These are phyloP conservation scores for Drosophila atripex DNA, from an alignment of 2,888 invertebrate genomes.

Conservation along the genomic window DNA sequence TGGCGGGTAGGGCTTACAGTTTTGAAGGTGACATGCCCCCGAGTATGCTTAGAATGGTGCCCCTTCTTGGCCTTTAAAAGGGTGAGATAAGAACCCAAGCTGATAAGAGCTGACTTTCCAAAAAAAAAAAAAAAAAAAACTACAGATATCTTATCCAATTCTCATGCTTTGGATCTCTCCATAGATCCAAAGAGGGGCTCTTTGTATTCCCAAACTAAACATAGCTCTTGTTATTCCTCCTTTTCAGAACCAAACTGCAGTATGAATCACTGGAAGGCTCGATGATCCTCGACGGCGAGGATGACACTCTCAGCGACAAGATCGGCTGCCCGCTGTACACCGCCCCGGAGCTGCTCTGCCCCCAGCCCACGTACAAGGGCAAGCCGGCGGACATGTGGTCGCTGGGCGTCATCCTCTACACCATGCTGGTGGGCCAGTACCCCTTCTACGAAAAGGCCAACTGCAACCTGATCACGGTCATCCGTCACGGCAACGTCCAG, in stretches of 20 bases:
- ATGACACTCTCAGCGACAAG: conserved; percentile 82
- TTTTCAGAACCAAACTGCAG: conserved; percentile 82
- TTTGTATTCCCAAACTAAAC: conserved; percentile 7
- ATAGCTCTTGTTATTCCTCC: background rate
- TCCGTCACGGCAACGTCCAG: conserved; percentile 81
- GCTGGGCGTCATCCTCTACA: conserved; percentile 82
- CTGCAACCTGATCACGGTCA: conserved; percentile 82
- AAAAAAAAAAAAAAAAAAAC: background rate
- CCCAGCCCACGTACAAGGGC: conserved; percentile 81
- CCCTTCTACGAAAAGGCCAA: conserved; percentile 83
- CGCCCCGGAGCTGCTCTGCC: conserved; percentile 82
- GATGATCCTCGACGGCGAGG: conserved; percentile 81
- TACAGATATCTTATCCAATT: background rate
- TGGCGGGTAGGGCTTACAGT: conserved; percentile 28
- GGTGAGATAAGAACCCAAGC: background rate
- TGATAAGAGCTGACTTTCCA: background rate
- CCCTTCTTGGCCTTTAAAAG: background rate
- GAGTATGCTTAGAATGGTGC: background rate
- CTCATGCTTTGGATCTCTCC: too few relatives aligned
- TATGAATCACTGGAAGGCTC: conserved; percentile 83
- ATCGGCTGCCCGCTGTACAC: conserved; percentile 83
- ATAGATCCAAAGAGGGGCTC: background rate
- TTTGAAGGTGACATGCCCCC: background rate
- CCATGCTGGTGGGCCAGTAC: conserved; percentile 83
- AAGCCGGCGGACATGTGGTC: conserved; percentile 84